Base-by-base conservation (phyloP, 2,797 vertebrate genomes). In the Crenichthys baileyi region DNA sequence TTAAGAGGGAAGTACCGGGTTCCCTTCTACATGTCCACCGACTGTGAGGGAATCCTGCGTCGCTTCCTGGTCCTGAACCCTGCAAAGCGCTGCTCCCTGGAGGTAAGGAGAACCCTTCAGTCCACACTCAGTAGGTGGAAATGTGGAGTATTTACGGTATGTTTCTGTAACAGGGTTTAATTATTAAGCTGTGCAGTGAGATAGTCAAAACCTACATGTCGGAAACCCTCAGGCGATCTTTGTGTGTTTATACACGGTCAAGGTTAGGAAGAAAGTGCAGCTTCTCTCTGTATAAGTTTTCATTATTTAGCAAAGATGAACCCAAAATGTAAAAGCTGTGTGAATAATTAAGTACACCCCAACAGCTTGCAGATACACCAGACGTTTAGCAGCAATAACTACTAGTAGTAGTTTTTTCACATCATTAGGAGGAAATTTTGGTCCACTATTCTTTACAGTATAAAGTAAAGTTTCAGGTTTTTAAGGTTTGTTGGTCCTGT, bases 11-110 rank as follows among this genome's bases (percentile, higher is more conserved):
- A 98, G 61, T 98, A 98, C 83, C 95, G 97, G 0, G 96, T 98
- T 4, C 97, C 97, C 72, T 98, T 98, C 89, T 98, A 98, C 94
- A 98, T 98, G 97, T 98, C 97, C 0, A 98, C 97, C 0, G 97
- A 98, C 94, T 98, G 97, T 2, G 97, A 98, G 92, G 97, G 97
- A 86, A 96, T 98, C 91, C 94, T 98, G 80, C 93, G 97, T 16
- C 95, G 97, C 48, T 98, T 98, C 83, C 93, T 98, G 84, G 97
- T 98, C 80, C 97, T 98, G 76, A 98, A 98, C 83, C 97, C 97
- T 0, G 85, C 96, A 78, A 98, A 98, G 70, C 96, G 97, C 91
- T 97, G 97, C 82, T 98, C 97, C 5, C 95, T 98, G 0, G 97
- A 98, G 96, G 97, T 98, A 73, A 94, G 93, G 68, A 63, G 44